Evolutionary conservation across 2,797 vertebrate species (phyloP), one percentile per base, ranked within the genome.

Genomic region (Myotis vivesi): DNA sequence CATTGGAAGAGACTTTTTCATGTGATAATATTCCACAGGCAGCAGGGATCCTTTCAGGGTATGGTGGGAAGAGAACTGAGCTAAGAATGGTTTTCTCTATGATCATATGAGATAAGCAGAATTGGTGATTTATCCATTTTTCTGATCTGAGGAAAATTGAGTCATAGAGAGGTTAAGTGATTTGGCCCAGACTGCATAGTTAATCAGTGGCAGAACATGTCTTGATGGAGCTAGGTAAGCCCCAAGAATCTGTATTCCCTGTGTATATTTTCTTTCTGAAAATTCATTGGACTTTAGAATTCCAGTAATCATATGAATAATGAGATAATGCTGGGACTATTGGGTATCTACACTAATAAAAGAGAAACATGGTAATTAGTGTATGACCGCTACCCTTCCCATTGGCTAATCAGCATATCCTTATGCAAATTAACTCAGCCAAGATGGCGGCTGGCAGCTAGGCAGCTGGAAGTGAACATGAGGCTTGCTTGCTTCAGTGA

Each of bases 261-360:
- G 30, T 66, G 76, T 55, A 3, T 55, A 44, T 73, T 64, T 96
- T 87, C 23, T 89, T 53, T 71, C 59, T 28, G 62, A 80, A 85
- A 77, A 53, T 59, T 30, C 23, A 23, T 9, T 87, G 22, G 8
- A 53, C 17, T 36, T 76, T 68, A 71, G 59, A 69, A 76, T 79
- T 89, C 10, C 17, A 84, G 16, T 87, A 38, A 38, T 49, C 28
- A 41, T 15, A 69, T 25, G 41, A 44, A 57, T 69, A 38, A 44
- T 36, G 36, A 69, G 33, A 87, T 55, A 69, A 66, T 71, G 1
- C 4, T 66, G 20, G 22, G 38, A 59, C 13, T n/a, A 22, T 55
- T 36, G 49, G 36, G 23, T 75, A 44, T 44, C 41, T 7, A 7
- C 7, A 1, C 41, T 41, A 41, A 41, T 41, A 41, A 41, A 41